A percentile compares a stretch with the other conserved stretches of the same genome.
Evolutionary conservation across 2,888 invertebrate genomes (phyloP).

Genomic region (Thecophora atra): DNA sequence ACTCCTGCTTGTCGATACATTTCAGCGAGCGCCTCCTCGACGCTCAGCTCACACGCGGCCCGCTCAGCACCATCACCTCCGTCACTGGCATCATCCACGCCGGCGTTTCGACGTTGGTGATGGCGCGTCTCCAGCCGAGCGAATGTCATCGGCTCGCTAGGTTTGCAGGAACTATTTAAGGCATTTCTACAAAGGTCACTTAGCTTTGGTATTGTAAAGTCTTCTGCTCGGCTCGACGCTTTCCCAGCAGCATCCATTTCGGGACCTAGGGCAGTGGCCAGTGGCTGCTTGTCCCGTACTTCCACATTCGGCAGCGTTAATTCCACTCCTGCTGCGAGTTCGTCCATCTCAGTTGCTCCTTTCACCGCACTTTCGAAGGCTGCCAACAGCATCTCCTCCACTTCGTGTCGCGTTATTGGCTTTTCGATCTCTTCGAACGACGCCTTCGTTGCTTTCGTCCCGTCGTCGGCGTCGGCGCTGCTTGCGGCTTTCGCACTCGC

Average conservation of each 20-base stretch:
- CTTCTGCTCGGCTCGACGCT: conserved; percentile 9
- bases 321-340: conserved; percentile 12
- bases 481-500: not conserved
- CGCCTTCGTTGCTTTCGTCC: not conserved
- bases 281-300: not conserved
- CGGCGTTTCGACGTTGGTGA: not conserved
- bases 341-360: conserved; percentile 1
- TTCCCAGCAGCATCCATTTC: not conserved
- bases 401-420: conserved; percentile 20
- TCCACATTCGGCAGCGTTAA: conserved; percentile 17
- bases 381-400: conserved; percentile 24
- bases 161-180: conserved; percentile 63
- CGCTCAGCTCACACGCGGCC: conserved; percentile 56
- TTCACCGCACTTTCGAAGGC: conserved; percentile 17
- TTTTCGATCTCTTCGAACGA: not conserved
- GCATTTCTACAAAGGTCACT: conserved; percentile 67
- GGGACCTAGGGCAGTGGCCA: not conserved
- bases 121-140: not conserved
- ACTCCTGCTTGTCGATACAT: conserved; percentile 61
- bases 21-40: conserved; percentile 60
- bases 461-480: not conserved
- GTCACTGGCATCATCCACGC: conserved; percentile 3
- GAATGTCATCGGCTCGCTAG: conserved; percentile 12
- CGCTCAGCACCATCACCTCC: conserved; percentile 29
- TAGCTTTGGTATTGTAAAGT: conserved; percentile 62